These are phyloP conservation scores for Tetheella fluctuosa DNA, from an alignment of 2,888 invertebrate species.

Conservation along the genomic window DNA sequence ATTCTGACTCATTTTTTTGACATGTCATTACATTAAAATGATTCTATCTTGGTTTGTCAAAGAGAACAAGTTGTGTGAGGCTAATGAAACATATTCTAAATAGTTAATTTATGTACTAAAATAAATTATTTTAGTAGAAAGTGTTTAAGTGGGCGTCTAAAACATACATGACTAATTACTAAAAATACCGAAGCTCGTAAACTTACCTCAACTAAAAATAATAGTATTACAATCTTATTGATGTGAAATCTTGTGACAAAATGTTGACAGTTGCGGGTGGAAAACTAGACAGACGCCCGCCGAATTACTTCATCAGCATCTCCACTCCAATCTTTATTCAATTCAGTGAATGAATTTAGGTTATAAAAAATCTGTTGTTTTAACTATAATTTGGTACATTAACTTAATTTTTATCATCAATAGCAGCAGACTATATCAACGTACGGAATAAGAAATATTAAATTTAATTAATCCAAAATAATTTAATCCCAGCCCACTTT, in stretches of 20 bases:
- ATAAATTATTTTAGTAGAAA: neutral
- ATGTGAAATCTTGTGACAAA: neutral
- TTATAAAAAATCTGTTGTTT: constrained; percentile 69
- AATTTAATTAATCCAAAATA: constrained; percentile 12
- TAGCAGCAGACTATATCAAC: constrained; percentile 15
- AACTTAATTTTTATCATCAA: neutral
- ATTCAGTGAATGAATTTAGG: constrained; percentile 49
- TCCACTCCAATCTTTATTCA: constrained; percentile 48
- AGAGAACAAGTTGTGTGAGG: too few species aligned
- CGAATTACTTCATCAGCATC: constrained; percentile 58
- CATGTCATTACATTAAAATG: neutral
- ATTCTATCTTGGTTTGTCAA: too few species aligned
- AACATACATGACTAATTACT: neutral
- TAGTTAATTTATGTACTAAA: neutral
- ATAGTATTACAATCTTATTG: neutral
- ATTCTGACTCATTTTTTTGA: neutral
- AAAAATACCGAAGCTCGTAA: neutral
- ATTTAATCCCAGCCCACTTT: constrained; percentile 25
- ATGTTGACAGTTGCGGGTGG: neutral
- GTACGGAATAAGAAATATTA: neutral
- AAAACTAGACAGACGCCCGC: constrained; percentile 42
- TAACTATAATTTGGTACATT: too few species aligned
- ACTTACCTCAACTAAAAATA: neutral
- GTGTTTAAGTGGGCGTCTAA: neutral
- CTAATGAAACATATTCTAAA: neutral